A percentile compares a stretch with the other conserved stretches of the same genome.
Evolutionary conservation across 1,140 invertebrate genomes (phyloP).

Genomic region (Cylas formicarius): DNA sequence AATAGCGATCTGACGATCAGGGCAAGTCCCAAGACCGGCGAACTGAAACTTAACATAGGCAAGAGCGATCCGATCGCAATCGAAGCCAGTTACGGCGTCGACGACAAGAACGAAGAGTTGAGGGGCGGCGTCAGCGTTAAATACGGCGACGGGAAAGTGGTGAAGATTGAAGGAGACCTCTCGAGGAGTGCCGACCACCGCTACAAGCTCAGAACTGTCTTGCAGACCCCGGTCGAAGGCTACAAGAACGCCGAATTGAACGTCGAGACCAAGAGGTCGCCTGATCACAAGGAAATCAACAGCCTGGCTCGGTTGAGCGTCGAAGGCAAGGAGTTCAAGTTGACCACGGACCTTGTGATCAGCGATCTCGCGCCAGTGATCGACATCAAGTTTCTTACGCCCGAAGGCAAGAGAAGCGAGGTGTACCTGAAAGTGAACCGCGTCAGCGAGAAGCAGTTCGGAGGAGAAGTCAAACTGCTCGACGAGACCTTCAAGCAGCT

Average conservation of each 20-base stretch:
- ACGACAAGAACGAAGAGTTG: conserved; percentile 18
- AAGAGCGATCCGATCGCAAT: conserved; percentile 25
- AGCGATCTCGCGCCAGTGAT: conserved; percentile 15
- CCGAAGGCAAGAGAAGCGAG: conserved; percentile 45
- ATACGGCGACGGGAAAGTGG: conserved; percentile 50
- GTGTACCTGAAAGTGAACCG: conserved; percentile 48
- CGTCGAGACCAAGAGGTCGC: conserved; percentile 46
- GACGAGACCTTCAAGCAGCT: conserved; percentile 47
- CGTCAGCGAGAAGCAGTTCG: conserved; percentile 50
- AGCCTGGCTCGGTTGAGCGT: conserved; percentile 41
- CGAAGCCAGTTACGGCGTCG: conserved; percentile 20
- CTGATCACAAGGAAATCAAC: conserved; percentile 44
- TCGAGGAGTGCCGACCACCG: conserved; percentile 41
- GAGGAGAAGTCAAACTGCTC: conserved; percentile 45
- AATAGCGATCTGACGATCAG: conserved; percentile 24
- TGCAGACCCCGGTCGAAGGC: conserved; percentile 48
- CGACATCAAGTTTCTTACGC: conserved; percentile 39
- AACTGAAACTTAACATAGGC: conserved; percentile 27
- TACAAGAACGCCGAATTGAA: conserved; percentile 49
- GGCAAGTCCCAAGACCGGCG: conserved; percentile 28
- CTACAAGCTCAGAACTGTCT: conserved; percentile 39
- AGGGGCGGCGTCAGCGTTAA: conserved; percentile 41
- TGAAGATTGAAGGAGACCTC: conserved; percentile 41
- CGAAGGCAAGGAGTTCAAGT: conserved; percentile 47
- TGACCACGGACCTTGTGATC: conserved; percentile 43